phyloP scores from a whole-genome alignment of 1,140 invertebrate genomes.

The Temnothorax curvispinosus region DNA sequence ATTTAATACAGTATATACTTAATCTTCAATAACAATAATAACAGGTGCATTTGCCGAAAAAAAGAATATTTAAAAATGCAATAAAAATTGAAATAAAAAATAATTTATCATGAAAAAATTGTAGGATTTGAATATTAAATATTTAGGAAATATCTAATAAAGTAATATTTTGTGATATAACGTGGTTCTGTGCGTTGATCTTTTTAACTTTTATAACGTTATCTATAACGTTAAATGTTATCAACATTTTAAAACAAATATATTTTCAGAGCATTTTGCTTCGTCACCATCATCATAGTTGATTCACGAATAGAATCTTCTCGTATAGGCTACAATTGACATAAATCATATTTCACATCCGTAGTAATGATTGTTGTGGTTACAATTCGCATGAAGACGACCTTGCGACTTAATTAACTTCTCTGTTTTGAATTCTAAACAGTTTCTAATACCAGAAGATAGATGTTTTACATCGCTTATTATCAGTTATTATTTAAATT shows the following conservation, averaged over 20 bases:
- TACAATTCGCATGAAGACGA: not conserved
- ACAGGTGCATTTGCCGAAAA: not conserved
- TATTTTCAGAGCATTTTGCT: not conserved
- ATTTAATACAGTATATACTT: not conserved
- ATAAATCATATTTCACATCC: constrained; percentile 26
- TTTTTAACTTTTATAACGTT: not conserved
- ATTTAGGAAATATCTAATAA: not conserved
- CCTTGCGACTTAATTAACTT: not conserved
- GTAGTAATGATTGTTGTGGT: constrained; percentile 11
- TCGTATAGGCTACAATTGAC: constrained; percentile 1
- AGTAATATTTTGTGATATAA: not conserved
- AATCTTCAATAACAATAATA: not conserved
- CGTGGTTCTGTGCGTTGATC: not conserved
- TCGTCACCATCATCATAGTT: too few species aligned
- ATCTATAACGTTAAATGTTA: constrained; percentile 8
- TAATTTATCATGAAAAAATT: not conserved
- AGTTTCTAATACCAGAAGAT: not conserved
- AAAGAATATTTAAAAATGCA: not conserved
- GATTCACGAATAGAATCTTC: not conserved
- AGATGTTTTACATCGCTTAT: not conserved
- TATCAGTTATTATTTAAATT: not conserved
- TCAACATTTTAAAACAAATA: not conserved
- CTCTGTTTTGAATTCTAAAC: not conserved
- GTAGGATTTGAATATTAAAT: not conserved
- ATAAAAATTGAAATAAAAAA: not conserved